These are phyloP conservation scores for Tetramorium alpestre DNA, from an alignment of 1,140 invertebrate genomes.

Conservation along the genomic window DNA sequence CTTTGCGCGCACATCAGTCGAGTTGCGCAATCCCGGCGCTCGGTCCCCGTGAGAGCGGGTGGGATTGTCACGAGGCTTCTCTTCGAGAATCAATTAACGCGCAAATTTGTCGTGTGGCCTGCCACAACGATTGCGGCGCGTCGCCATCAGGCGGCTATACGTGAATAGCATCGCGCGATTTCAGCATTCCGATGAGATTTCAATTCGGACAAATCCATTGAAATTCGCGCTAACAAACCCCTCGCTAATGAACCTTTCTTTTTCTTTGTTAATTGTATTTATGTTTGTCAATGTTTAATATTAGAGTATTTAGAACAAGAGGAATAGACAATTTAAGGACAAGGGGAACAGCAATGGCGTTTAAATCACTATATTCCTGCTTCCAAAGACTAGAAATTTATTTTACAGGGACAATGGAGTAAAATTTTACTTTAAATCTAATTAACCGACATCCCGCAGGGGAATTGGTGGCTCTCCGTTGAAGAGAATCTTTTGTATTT, in stretches of 20 bases:
- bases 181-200: not conserved
- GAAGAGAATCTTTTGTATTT: not conserved
- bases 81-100: conserved; percentile 38
- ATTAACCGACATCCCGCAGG: not conserved
- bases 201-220: not conserved
- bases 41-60: not conserved
- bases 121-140: not conserved
- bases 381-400: not conserved
- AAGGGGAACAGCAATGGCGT: not conserved
- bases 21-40: not conserved
- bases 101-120: not conserved
- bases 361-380: not conserved
- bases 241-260: not conserved
- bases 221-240: not conserved
- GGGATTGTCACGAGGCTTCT: not conserved
- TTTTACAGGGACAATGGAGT: not conserved
- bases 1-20: conserved; percentile 13
- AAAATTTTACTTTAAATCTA: conserved; percentile 10
- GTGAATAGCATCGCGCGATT: not conserved
- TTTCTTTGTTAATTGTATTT: not conserved
- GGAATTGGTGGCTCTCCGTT: not conserved
- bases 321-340: not conserved
- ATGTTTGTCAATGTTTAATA: not conserved
- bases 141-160: not conserved
- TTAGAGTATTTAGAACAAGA: not conserved